Evolutionary conservation across 1,140 invertebrate genomes (phyloP), one percentile per base, ranked within the genome.

Genomic region (Phthorimaea operculella): DNA sequence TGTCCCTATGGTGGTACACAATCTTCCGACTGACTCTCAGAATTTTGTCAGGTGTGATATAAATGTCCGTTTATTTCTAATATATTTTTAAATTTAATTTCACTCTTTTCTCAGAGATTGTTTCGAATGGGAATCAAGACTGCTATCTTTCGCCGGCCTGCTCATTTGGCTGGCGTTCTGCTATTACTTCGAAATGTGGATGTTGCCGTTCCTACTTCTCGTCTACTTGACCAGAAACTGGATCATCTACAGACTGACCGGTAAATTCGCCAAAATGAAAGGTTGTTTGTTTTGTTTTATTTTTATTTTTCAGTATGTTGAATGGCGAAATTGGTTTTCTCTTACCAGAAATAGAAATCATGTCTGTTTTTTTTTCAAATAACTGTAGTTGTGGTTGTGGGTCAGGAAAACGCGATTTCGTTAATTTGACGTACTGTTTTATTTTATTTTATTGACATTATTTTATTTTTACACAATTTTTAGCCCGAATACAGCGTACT

Each of bases 111-210:
- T 9, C 69, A 95, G 94, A 86, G 96, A 95, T 77, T 98, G 96
- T 86, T 97, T 98, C 75, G 94, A 98, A 83, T 99, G 98, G 98
- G 97, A 99, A 69, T 97, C 92, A 4, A 93, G 93, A 58, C 72
- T 94, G n/a, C 88, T 94, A 66, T 98, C 95, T 64, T 89, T 96
- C 54, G 84, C 94, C 36, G 96, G 97, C 7, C 91, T 99, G 50
- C 82, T 96, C 11, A 86, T 95, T 2, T 97, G 96, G 87, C 86
- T 97, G 14, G 76, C 93, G 0, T 86, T 91, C 15, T 93, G 92
- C 61, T 95, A 94, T 70, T 94, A 93, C 73, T 96, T 95, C 74
- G 89, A 96, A 80, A 91, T 95, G 52, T 97, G 93, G 86, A 97
- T 97, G 91, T 79, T 96, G 55, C 96, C 96, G 1, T 87, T 92